phyloP scores from a whole-genome alignment of 2,113 vertebrate species.

The Leucoraja erinaceus region DNA sequence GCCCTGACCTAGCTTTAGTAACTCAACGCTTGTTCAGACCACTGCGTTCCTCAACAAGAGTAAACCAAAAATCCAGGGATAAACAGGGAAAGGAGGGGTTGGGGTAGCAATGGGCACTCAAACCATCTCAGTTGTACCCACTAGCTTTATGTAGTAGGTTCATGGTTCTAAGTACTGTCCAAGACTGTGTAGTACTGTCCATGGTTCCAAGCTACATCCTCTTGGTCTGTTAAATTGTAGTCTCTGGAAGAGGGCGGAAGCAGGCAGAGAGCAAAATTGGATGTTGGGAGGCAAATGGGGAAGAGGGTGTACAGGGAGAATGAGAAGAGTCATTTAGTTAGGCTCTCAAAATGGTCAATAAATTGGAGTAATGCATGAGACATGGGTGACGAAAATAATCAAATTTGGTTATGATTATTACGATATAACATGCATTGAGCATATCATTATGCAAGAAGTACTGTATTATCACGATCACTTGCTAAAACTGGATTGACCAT shows the following conservation, averaged over 20 bases:
- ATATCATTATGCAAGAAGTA: background rate
- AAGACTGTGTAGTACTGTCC: too few relatives aligned
- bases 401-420: background rate
- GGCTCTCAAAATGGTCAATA: background rate
- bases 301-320: too few relatives aligned
- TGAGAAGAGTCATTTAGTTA: too few relatives aligned
- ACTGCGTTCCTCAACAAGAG: background rate
- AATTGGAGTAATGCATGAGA: background rate
- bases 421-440: too few relatives aligned
- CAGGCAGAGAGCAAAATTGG: too few relatives aligned
- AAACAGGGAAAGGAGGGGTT: background rate
- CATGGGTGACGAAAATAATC: background rate
- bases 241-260: too few relatives aligned
- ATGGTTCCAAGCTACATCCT: background rate
- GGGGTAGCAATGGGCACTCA: background rate
- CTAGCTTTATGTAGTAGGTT: too few relatives aligned
- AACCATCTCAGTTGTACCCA: background rate
- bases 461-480: background rate
- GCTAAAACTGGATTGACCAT: too few relatives aligned
- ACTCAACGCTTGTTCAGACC: background rate
- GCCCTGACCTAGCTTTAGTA: background rate
- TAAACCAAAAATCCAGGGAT: background rate
- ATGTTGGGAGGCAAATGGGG: too few relatives aligned
- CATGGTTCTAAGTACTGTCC: too few relatives aligned
- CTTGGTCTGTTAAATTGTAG: background rate